phyloP scores from a whole-genome alignment of 2,888 invertebrate species.

The Ophonus ardosiacus region DNA sequence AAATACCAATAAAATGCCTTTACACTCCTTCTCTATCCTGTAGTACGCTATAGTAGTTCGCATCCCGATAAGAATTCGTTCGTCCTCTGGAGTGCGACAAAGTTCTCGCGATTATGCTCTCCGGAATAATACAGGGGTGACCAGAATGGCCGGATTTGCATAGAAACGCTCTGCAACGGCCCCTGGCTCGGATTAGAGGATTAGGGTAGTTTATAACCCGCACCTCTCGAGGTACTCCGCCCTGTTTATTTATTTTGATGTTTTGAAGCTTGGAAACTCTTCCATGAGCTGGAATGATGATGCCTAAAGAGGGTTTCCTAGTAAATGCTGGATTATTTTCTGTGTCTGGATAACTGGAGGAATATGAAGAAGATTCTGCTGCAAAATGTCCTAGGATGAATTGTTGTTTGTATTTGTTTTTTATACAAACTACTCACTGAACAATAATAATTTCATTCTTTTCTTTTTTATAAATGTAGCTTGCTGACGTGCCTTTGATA shows the following conservation, averaged over 20 bases:
- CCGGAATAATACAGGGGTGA: conserved; percentile 39
- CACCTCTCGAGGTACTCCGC: not conserved
- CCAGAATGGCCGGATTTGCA: conserved; percentile 49
- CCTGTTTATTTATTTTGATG: conserved; percentile 36
- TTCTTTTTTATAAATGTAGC: not conserved
- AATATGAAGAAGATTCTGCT: not conserved
- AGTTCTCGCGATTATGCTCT: conserved; percentile 31
- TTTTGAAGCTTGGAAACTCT: conserved; percentile 34
- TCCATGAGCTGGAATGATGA: conserved; percentile 21
- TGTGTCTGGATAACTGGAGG: not conserved
- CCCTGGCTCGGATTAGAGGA: conserved; percentile 32
- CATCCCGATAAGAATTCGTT: conserved; percentile 30
- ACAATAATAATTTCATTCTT: not conserved
- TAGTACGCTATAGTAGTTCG: not conserved
- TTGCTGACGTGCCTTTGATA: not conserved
- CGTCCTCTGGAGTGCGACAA: conserved; percentile 22
- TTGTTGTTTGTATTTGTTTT: not conserved
- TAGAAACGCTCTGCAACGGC: conserved; percentile 19
- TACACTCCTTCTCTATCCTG: not conserved
- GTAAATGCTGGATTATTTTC: conserved; percentile 34
- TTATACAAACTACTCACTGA: not conserved
- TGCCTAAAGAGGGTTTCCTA: conserved; percentile 30
- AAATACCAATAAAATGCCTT: conserved; percentile 2
- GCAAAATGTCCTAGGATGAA: not conserved
- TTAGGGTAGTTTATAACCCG: conserved; percentile 12